Percentiles rank a stretch among this genome's conserved stretches.
Evolutionary conservation across 2,888 invertebrate genomes (phyloP).

Genomic region (Drosophila ustulata): DNA sequence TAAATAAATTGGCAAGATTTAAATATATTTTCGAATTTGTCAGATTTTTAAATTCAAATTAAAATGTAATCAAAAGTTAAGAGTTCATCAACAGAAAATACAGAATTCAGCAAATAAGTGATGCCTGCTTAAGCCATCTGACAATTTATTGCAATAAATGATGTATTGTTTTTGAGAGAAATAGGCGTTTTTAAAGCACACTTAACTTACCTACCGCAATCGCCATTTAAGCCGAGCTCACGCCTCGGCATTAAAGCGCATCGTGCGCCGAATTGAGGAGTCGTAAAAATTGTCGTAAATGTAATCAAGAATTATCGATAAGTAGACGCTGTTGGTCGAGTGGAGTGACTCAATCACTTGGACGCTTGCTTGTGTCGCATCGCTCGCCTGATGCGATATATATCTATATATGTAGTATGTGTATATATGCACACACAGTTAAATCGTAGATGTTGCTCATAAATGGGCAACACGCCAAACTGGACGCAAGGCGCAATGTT

Average conservation of each 20-base stretch:
- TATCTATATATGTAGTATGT: no score
- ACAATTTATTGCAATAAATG: not conserved
- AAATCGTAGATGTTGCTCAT: conserved; percentile 59
- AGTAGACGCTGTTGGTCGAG: conserved; percentile 21
- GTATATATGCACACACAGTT: conserved; percentile 47
- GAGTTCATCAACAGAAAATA: no score
- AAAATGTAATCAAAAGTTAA: no score
- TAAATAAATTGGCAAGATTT: no score
- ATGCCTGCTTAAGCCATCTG: no score
- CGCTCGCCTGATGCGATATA: conserved; percentile 61
- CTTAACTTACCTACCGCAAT: not conserved
- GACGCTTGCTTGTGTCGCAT: conserved; percentile 34
- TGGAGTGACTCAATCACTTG: conserved; percentile 31
- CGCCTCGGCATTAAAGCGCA: not conserved
- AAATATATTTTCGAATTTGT: no score
- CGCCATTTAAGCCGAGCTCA: not conserved
- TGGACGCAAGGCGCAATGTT: conserved; percentile 7
- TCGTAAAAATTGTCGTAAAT: conserved; percentile 30
- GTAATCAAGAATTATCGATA: conserved; percentile 69
- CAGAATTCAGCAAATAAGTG: no score
- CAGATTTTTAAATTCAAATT: no score
- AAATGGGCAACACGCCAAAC: conserved; percentile 55
- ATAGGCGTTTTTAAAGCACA: not conserved
- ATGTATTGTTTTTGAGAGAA: not conserved
- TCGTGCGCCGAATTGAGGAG: not conserved